Conservation (phyloP, 2,113 vertebrate species). For the Callaeas wilsoni region DNA sequence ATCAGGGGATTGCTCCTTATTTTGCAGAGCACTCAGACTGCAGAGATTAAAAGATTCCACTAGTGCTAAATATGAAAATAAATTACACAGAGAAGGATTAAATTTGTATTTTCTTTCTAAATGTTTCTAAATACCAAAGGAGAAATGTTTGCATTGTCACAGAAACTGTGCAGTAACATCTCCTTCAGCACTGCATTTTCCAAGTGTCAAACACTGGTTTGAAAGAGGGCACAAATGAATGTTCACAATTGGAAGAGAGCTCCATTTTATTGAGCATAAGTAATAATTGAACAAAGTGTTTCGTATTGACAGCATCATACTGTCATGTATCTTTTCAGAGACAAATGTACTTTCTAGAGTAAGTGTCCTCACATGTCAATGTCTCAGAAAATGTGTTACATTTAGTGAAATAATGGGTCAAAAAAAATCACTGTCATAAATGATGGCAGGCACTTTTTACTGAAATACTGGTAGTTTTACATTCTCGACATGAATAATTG, state of each 20-base stretch:
- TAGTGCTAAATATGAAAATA: not conserved
- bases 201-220: not conserved
- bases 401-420: conserved; percentile 42
- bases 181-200: not conserved
- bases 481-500: conserved; percentile 70
- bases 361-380: not conserved
- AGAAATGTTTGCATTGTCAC: not conserved
- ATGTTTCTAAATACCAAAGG: not conserved
- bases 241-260: not conserved
- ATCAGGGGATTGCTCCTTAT: not conserved
- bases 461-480: conserved; percentile 63
- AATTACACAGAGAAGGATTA: not conserved
- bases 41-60: not conserved
- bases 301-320: not conserved
- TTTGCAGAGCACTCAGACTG: not conserved
- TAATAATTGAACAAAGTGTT: not conserved
- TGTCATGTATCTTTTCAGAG: not conserved
- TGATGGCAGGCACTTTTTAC: conserved; percentile 29
- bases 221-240: not conserved
- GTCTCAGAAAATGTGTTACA: conserved; percentile 14
- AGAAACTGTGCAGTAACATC: not conserved
- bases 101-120: not conserved
- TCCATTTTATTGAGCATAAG: not conserved
- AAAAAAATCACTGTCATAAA: conserved; percentile 22
- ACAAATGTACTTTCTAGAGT: not conserved